Evolutionary conservation across 1,140 invertebrate species (phyloP), one percentile per base, ranked within the genome.

Genomic region (Probaryconus sp.): DNA sequence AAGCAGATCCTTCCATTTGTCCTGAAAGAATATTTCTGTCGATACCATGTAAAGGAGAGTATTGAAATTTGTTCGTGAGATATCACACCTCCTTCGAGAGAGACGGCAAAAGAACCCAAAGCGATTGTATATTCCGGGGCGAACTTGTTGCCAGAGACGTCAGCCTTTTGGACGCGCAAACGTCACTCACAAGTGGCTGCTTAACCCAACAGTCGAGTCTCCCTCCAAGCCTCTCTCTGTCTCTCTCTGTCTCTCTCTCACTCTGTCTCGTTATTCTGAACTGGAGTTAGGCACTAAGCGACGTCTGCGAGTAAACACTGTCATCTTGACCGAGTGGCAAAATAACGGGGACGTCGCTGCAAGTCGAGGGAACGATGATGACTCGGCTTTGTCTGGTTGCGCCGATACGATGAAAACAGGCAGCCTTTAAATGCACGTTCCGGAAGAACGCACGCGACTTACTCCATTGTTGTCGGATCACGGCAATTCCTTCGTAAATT

Each of bases 391-490:
- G 71, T 74, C 64, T 63, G 63, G n/a, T 30, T 24, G 17, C 38
- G 30, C 48, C 50, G 71, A 51, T 58, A 64, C 56, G 64, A 64
- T 53, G 48, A 60, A 69, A 69, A 69, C 72, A 24, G 37, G 14
- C 56, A 50, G 64, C 58, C 50, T 69, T 65, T 65, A 65, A 68
- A 65, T 65, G 72, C 72, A 75, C 58, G 64, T 70, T 76, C 65
- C 65, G 65, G 65, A 76, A 76, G 65, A 76, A 67, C 60, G 72
- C 72, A 65, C 72, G 72, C 72, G 72, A 76, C 72, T 75, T 65
- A 45, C 72, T 60, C 58, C 60, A 74, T 74, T 74, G 71, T 74
- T 50, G 71, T 74, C 71, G 50, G 58, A 74, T 68, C 56, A 58
- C 37, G 42, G 53, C 53, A 58, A 58, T 67, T 68, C 63, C 71